Conservation (phyloP, 2,113 vertebrate genomes). For the Caranx ignobilis region DNA sequence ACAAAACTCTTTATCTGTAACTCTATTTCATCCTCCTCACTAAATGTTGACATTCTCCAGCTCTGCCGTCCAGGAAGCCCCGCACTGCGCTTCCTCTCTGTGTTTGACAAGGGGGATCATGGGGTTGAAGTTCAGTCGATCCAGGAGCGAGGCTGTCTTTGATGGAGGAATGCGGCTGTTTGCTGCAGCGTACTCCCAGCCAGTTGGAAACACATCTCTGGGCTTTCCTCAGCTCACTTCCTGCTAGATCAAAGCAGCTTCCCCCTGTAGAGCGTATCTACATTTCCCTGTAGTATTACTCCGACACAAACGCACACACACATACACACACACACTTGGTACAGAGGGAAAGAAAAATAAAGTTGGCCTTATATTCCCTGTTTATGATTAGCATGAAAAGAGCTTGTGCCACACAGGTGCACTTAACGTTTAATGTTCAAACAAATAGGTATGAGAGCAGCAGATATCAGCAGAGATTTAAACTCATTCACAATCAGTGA, state of each 20-base stretch:
- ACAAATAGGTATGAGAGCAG: conserved; percentile 19
- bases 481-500: background rate
- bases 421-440: conserved; percentile 25
- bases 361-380: conserved; percentile 24
- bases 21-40: conserved; percentile 47
- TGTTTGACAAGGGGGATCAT: conserved; percentile 75
- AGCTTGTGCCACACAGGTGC: conserved; percentile 21
- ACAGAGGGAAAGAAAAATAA: conserved; percentile 41
- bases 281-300: conserved; percentile 57
- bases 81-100: conserved; percentile 66
- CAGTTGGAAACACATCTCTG: conserved; percentile 70
- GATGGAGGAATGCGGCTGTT: conserved; percentile 76
- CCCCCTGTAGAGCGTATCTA: conserved; percentile 41
- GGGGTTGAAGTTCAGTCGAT: conserved; percentile 73
- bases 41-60: conserved; percentile 76
- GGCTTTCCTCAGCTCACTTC: conserved; percentile 68
- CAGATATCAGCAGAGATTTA: background rate
- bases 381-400: conserved; percentile 25
- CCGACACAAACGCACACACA: conserved; percentile 15
- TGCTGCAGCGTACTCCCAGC: conserved; percentile 39
- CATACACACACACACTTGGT: conserved; percentile 6
- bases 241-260: conserved; percentile 71
- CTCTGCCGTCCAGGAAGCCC: conserved; percentile 71
- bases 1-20: conserved; percentile 56
- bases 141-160: conserved; percentile 66